Evolutionary conservation across 2,797 vertebrate genomes (phyloP).

Genomic region (Crax fasciolata): DNA sequence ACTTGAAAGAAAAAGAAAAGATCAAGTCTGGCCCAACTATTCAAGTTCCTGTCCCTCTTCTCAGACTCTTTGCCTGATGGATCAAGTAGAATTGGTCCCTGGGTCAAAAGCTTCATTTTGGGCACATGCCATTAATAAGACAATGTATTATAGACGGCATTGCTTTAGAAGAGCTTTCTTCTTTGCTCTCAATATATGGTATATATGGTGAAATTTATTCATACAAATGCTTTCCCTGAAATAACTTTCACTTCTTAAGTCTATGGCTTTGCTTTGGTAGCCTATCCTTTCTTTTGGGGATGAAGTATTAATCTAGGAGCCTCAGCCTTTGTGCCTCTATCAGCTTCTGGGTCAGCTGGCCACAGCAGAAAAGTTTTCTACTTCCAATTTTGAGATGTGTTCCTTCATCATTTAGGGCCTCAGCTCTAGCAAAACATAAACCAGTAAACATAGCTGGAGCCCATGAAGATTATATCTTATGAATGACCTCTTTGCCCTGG

Average conservation of each 20-base stretch:
- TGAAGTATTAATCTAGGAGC: not conserved
- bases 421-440: not conserved
- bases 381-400: not conserved
- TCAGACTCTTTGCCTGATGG: no score
- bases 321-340: not conserved
- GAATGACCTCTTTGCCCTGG: not conserved
- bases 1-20: not conserved
- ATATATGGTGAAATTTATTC: not conserved
- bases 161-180: not conserved
- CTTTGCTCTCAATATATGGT: not conserved
- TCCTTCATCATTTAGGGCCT: not conserved
- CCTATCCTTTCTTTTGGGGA: not conserved
- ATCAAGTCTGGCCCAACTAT: not conserved
- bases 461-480: not conserved
- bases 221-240: not conserved
- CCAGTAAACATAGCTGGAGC: not conserved
- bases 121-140: not conserved
- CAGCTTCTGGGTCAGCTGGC: not conserved
- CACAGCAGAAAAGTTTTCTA: not conserved
- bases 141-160: not conserved
- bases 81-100: not conserved
- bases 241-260: not conserved
- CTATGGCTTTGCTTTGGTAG: not conserved
- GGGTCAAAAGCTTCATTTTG: not conserved
- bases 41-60: no score